Percentiles rank a stretch among this genome's conserved stretches.
phyloP scores from a whole-genome alignment of 35 echinoderm and acorn worm genomes.

The Nesometra sesokonis region DNA sequence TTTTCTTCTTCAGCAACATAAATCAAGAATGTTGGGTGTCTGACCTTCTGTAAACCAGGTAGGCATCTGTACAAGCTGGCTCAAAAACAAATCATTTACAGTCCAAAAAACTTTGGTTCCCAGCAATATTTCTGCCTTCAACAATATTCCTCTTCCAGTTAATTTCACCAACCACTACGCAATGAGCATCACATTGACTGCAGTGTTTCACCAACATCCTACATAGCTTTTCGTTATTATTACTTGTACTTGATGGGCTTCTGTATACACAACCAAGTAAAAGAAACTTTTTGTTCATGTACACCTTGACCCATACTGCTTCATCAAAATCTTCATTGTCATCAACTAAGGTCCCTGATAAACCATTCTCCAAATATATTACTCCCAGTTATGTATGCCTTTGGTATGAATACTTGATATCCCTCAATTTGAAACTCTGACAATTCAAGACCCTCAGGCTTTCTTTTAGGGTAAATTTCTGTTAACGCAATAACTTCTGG shows the following conservation, averaged over 20 bases:
- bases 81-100: neutral
- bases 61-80: neutral
- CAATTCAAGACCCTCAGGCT: neutral
- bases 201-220: neutral
- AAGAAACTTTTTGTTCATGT: neutral
- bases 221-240: neutral
- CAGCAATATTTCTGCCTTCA: neutral
- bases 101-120: neutral
- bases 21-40: neutral
- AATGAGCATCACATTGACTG: neutral
- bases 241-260: neutral
- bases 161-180: neutral
- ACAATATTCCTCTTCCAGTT: neutral
- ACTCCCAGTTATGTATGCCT: neutral
- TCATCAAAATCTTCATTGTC: neutral
- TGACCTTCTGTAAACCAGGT: constrained; percentile 10
- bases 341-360: neutral
- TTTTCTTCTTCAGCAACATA: constrained; percentile 7
- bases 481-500: too few species aligned
- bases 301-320: neutral
- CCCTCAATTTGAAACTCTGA: neutral
- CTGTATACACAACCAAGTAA: neutral
- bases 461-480: neutral
- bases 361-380: neutral
- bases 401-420: neutral